phyloP scores from a whole-genome alignment of 2,113 vertebrate genomes.

The Bambusicola thoracicus region DNA sequence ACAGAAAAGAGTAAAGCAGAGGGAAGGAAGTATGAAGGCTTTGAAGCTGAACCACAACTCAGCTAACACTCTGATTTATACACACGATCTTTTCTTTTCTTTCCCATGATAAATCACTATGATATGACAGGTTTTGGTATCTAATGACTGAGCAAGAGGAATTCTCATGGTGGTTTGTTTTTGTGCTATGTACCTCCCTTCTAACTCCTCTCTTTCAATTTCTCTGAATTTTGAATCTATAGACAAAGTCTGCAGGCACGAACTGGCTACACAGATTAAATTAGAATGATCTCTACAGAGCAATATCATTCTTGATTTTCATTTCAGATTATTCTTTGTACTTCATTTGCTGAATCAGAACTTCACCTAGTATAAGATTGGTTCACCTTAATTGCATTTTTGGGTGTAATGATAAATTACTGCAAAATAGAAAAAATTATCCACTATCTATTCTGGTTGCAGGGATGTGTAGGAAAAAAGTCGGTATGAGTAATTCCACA shows the following conservation, averaged over 20 bases:
- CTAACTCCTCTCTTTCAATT: neutral
- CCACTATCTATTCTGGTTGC: neutral
- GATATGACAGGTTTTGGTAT: neutral
- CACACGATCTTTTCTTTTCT: conserved; percentile 12
- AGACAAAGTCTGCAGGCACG: neutral
- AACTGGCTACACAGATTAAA: neutral
- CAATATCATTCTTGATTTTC: neutral
- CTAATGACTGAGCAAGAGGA: conserved; percentile 24
- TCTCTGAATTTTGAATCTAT: neutral
- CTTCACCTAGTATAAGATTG: neutral
- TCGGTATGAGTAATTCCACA: neutral
- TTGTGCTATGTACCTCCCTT: neutral
- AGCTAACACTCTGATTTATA: conserved; percentile 45
- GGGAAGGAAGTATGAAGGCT: conserved; percentile 41
- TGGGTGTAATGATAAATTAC: neutral
- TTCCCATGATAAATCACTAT: conserved; percentile 53
- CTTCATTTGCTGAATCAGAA: neutral
- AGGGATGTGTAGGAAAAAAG: neutral
- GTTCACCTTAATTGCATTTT: neutral
- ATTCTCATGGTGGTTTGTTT: neutral
- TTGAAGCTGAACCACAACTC: conserved; percentile 41
- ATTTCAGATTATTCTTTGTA: neutral
- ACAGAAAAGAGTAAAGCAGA: neutral
- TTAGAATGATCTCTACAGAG: neutral
- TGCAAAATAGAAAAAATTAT: neutral